These are phyloP conservation scores for Druon quercuslanigerum DNA, from an alignment of 1,140 invertebrate genomes.

Conservation along the genomic window DNA sequence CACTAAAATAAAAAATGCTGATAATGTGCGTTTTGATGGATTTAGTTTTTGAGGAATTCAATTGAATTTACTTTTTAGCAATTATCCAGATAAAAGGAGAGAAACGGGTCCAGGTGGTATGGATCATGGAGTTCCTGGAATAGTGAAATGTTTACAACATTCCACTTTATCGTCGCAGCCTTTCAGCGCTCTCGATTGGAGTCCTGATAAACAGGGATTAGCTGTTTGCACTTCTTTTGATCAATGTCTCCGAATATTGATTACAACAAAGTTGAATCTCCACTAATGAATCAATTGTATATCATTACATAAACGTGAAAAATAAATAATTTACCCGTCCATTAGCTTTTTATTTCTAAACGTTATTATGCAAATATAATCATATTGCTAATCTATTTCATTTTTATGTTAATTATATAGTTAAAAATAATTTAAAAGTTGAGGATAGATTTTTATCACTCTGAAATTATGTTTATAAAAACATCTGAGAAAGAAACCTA, in stretches of 20 bases:
- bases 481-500: too few species aligned
- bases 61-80: constrained; percentile 74
- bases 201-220: constrained; percentile 90
- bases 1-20: too few species aligned
- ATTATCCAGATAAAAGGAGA: constrained; percentile 87
- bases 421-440: too few species aligned
- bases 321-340: too few species aligned
- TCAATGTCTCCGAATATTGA: constrained; percentile 90
- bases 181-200: constrained; percentile 93
- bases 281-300: too few species aligned
- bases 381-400: too few species aligned
- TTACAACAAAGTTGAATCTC: constrained; percentile 91
- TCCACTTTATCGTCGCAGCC: constrained; percentile 90
- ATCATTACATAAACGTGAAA: too few species aligned
- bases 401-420: too few species aligned
- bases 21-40: neutral
- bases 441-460: too few species aligned
- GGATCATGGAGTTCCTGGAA: constrained; percentile 85
- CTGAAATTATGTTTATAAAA: too few species aligned
- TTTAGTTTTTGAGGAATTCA: neutral
- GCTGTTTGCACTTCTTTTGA: constrained; percentile 94
- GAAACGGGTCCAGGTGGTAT: constrained; percentile 82
- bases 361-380: too few species aligned
- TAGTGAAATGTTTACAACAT: constrained; percentile 86
- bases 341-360: too few species aligned